Evolutionary conservation across 2,888 invertebrate species (phyloP).

Genomic region (Hirtodrosophila confusa): DNA sequence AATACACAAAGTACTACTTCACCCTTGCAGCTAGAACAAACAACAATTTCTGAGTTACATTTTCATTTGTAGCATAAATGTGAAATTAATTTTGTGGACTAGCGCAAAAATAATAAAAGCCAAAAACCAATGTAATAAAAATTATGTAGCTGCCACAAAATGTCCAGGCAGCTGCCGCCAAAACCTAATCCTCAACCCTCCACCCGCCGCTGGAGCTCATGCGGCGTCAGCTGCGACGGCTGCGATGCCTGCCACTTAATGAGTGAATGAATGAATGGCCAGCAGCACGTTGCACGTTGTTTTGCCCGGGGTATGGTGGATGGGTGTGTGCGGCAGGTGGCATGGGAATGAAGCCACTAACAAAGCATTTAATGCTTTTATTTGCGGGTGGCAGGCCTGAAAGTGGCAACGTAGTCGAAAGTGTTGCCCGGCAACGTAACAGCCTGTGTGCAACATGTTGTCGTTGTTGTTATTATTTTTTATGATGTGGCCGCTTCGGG

Average conservation of each 20-base stretch:
- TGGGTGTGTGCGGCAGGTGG: constrained; percentile 9
- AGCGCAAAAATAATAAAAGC: constrained; percentile 40
- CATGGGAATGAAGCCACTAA: constrained; percentile 46
- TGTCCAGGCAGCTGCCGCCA: constrained; percentile 56
- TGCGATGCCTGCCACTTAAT: constrained; percentile 69
- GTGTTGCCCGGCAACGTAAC: constrained; percentile 18
- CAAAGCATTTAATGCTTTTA: constrained; percentile 79
- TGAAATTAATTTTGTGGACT: constrained; percentile 49
- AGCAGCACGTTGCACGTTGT: constrained; percentile 41
- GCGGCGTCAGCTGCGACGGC: constrained; percentile 71
- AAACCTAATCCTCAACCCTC: not conserved
- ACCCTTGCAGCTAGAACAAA: constrained; percentile 20
- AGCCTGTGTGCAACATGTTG: constrained; percentile 65
- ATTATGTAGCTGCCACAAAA: constrained; percentile 75
- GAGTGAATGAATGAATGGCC: constrained; percentile 64
- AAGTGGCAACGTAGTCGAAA: constrained; percentile 54
- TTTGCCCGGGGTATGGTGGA: not conserved
- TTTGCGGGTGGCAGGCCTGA: constrained; percentile 73
- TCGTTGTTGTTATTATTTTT: constrained; percentile 8
- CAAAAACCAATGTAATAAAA: constrained; percentile 66
- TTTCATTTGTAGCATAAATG: constrained; percentile 30
- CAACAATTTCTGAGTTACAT: constrained; percentile 1
- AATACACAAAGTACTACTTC: not conserved
- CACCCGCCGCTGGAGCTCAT: constrained; percentile 43
- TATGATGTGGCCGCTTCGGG: constrained; percentile 5